Evolutionary conservation across 37 sponge, comb jelly and placozoan genomes (phyloP).

Genomic region (Eunapius fragilis): DNA sequence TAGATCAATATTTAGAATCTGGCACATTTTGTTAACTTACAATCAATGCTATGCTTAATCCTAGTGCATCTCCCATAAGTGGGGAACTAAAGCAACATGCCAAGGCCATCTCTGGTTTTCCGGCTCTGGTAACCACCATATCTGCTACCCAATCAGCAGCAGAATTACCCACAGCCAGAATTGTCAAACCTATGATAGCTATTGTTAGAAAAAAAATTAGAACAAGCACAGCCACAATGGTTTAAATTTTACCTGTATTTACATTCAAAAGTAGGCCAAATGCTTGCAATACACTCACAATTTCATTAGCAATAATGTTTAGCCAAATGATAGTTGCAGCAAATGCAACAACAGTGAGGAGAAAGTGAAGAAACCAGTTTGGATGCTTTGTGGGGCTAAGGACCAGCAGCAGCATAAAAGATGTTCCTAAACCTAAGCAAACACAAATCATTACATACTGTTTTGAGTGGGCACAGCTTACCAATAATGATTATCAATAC

Average conservation of each 20-base stretch:
- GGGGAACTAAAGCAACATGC: conserved; percentile 85
- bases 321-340: conserved; percentile 70
- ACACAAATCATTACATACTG: not conserved
- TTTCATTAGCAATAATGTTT: conserved; percentile 71
- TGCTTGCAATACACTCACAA: conserved; percentile 70
- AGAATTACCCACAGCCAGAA: conserved; percentile 82
- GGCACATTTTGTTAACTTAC: conserved; percentile 34
- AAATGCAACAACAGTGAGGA: conserved; percentile 68
- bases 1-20: not conserved
- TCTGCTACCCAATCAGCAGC: conserved; percentile 85
- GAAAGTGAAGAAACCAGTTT: conserved; percentile 47
- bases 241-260: conserved; percentile 49
- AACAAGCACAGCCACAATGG: not conserved
- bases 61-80: conserved; percentile 75
- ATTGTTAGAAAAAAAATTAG: not conserved
- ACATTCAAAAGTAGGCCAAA: conserved; percentile 61
- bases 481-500: conserved; percentile 21
- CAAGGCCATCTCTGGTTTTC: conserved; percentile 83
- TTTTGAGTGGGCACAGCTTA: not conserved
- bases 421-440: conserved; percentile 2
- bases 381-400: conserved; percentile 33
- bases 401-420: conserved; percentile 17
- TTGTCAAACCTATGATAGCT: conserved; percentile 84
- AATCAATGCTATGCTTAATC: conserved; percentile 73
- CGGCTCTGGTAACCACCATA: conserved; percentile 59